Base-by-base conservation (phyloP, 2,888 invertebrate genomes). In the Tryphoninae sp. region DNA sequence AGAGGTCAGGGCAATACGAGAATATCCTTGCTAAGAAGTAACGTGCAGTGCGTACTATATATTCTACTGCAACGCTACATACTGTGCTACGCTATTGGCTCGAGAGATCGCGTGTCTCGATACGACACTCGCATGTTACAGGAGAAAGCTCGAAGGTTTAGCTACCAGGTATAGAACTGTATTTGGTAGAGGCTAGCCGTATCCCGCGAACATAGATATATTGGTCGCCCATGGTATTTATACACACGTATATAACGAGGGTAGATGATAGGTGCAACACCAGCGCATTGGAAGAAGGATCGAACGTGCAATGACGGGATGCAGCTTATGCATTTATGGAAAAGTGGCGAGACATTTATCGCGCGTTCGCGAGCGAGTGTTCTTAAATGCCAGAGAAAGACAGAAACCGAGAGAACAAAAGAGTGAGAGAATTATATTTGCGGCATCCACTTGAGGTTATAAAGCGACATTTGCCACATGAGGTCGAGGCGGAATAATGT, bases 291-390 rank as follows among this genome's bases (percentile, higher is more conserved):
- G 42, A 19, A 19, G 74, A 61, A 55, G 78, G 68, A 77, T 80
- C 69, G 74, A 74, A 71, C 49, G 58, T 19, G 73, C 64, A 72
- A 49, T 51, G 33, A n/a, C 22, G 53, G 58, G 26, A 49, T 58
- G 65, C 33, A 42, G 58, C 49, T 78, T 78, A 78, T 78, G 78
- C 78, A 78, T 78, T 78, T 78, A 72, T 78, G 78, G 72, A 78
- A 78, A 72, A 78, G 64, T 65, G 72, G 45, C 67, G 59, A 67
- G 53, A 53, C 53, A 23, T 55, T 61, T 40, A 8, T 8, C n/a
- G 68, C 58, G 23, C 68, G 42, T 53, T 51, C 19, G 58, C 45
- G 2, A 2, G 58, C 22, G 55, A 55, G 55, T 22, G 23, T 45
- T 45, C 13, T 23, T 59, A 82, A 23, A n/a, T 49, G 62, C 22